phyloP scores from a whole-genome alignment of 1,140 invertebrate species.

The Brachionus koreanus region DNA sequence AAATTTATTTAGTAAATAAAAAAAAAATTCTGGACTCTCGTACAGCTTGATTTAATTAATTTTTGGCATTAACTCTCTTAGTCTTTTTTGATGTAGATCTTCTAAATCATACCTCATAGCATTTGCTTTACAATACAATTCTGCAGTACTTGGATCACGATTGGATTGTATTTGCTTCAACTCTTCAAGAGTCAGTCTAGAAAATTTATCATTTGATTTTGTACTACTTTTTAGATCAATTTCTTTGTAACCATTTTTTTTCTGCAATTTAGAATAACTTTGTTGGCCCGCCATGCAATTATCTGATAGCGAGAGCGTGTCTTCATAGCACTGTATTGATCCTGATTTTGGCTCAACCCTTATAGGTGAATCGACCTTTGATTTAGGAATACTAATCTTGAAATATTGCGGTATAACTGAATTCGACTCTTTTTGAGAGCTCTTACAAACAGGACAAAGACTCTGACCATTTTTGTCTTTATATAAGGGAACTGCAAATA shows the following conservation, averaged over 20 bases:
- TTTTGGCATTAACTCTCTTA: conserved; percentile 38
- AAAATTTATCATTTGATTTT: neutral
- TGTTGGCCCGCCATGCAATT: neutral
- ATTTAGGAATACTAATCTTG: conserved; percentile 41
- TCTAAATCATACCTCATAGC: conserved; percentile 33
- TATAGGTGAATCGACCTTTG: neutral
- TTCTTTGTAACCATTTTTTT: neutral
- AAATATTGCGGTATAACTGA: neutral
- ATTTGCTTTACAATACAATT: conserved; percentile 3
- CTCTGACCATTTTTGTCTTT: conserved; percentile 28
- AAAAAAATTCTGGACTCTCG: no score
- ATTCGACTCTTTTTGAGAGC: neutral
- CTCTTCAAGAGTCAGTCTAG: neutral
- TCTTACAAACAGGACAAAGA: conserved; percentile 41
- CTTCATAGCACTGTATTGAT: neutral
- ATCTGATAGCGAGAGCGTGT: conserved; percentile 23
- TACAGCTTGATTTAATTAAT: no score
- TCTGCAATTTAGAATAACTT: neutral
- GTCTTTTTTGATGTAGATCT: conserved; percentile 30
- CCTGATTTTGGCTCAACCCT: neutral
- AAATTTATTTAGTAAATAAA: neutral
- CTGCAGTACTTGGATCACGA: neutral
- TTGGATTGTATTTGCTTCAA: conserved; percentile 7
- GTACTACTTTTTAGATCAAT: conserved; percentile 29
- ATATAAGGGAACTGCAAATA: conserved; percentile 33